These are phyloP conservation scores for Pyrocephalus nanus DNA, from an alignment of 2,797 vertebrate genomes.

Conservation along the genomic window DNA sequence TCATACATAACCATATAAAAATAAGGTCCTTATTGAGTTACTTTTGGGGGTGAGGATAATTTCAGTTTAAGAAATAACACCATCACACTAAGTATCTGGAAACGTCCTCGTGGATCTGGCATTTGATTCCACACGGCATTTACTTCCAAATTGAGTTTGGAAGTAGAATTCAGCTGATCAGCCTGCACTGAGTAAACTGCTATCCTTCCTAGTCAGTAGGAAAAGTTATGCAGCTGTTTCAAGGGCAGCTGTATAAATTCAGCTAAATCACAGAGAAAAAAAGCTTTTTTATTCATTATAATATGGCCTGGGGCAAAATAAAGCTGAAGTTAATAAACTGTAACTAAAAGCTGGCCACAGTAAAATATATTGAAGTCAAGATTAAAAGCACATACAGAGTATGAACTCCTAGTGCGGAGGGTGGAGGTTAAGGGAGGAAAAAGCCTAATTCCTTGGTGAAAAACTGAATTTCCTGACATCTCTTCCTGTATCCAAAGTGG, in stretches of 20 bases:
- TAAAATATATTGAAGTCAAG: constrained; percentile 61
- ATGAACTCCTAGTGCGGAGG: not conserved
- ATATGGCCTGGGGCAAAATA: constrained; percentile 50
- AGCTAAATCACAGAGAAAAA: constrained; percentile 60
- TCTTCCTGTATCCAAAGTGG: not conserved
- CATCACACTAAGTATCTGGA: not conserved
- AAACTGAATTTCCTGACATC: constrained; percentile 28
- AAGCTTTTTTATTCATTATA: constrained; percentile 66
- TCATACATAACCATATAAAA: not conserved
- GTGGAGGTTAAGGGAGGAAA: not conserved
- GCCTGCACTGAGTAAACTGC: constrained; percentile 34
- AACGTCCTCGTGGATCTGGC: not conserved
- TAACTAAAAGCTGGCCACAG: constrained; percentile 54
- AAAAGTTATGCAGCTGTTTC: constrained; percentile 64
- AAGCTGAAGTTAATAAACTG: constrained; percentile 64
- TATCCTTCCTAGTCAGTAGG: constrained; percentile 40
- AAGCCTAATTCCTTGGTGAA: not conserved
- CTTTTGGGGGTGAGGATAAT: not conserved
- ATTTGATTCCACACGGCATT: not conserved
- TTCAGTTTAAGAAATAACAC: not conserved
- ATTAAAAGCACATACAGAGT: constrained; percentile 56
- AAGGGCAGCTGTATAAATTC: constrained; percentile 71
- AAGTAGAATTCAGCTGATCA: constrained; percentile 2
- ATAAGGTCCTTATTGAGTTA: not conserved
- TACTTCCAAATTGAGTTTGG: not conserved